A percentile compares a stretch with the other conserved stretches of the same genome.
Conservation (phyloP, 2,113 vertebrate species). For the Corvus cornix region DNA sequence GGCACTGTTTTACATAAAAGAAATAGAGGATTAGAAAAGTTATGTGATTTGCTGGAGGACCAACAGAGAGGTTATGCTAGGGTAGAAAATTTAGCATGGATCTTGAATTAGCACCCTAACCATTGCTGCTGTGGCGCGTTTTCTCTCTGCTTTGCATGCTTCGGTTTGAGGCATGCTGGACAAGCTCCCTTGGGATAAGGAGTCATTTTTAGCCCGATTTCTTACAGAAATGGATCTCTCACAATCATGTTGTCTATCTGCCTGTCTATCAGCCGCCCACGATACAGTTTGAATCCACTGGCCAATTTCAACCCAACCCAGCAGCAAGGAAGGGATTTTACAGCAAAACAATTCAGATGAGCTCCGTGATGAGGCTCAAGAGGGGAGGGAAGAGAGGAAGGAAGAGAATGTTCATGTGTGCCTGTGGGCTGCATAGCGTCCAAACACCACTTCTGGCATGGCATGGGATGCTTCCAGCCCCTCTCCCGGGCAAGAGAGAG, state of each 20-base stretch:
- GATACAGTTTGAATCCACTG: background rate
- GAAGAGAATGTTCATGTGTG: background rate
- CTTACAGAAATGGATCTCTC: slow-evolving; percentile 12
- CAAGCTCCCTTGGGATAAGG: slow-evolving; percentile 31
- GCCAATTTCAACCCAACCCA: background rate
- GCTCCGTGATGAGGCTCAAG: background rate
- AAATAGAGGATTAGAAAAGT: background rate
- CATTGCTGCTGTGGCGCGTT: background rate
- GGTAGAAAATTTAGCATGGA: background rate
- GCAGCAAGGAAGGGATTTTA: background rate
- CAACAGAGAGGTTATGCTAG: background rate
- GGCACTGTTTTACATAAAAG: background rate
- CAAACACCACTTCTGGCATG: background rate
- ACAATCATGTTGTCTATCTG: slow-evolving; percentile 28
- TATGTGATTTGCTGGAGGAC: background rate
- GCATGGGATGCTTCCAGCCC: background rate
- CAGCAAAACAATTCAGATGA: background rate
- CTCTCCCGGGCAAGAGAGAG: rapidly evolving
- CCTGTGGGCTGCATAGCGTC: rapidly evolving
- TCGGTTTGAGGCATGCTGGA: slow-evolving; percentile 12
- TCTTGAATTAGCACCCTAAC: background rate
- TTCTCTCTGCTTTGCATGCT: background rate
- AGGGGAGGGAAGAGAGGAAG: background rate
- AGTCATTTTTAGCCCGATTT: background rate
- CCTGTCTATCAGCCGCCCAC: slow-evolving; percentile 30